phyloP scores from a whole-genome alignment of 2,888 invertebrate genomes.

The Machimus atricapillus region DNA sequence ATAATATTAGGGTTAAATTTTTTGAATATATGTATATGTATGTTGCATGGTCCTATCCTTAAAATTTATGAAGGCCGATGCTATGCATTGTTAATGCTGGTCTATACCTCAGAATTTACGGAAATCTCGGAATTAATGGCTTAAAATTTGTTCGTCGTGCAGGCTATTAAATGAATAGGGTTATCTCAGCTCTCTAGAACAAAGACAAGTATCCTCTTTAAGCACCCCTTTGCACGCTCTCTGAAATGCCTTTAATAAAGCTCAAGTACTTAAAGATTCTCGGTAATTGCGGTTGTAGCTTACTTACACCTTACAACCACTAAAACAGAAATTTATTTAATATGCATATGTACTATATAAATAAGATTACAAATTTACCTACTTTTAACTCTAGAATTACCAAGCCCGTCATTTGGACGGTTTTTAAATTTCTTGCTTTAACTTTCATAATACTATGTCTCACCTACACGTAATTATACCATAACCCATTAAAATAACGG shows the following conservation, averaged over 20 bases:
- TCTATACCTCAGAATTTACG: background rate
- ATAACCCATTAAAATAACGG: too few relatives aligned
- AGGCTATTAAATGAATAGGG: background rate
- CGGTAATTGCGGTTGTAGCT: background rate
- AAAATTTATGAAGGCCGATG: background rate
- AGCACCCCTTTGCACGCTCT: background rate
- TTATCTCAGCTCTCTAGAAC: background rate
- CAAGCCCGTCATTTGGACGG: too few relatives aligned
- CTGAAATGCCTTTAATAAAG: background rate
- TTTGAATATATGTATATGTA: background rate
- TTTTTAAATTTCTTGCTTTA: too few relatives aligned
- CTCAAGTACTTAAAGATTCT: background rate
- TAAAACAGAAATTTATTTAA: too few relatives aligned
- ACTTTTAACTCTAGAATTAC: too few relatives aligned
- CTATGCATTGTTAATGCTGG: background rate
- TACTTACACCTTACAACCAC: too few relatives aligned
- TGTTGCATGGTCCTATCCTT: background rate
- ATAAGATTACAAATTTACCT: too few relatives aligned
- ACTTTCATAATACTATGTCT: too few relatives aligned
- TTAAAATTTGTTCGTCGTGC: background rate
- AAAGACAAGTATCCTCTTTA: background rate
- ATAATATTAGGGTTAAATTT: background rate
- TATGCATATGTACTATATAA: too few relatives aligned
- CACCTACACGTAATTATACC: too few relatives aligned
- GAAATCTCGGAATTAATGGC: background rate